Evolutionary conservation across 2,888 invertebrate species (phyloP), one percentile per base, ranked within the genome.

Genomic region (Drosophila picticornis): DNA sequence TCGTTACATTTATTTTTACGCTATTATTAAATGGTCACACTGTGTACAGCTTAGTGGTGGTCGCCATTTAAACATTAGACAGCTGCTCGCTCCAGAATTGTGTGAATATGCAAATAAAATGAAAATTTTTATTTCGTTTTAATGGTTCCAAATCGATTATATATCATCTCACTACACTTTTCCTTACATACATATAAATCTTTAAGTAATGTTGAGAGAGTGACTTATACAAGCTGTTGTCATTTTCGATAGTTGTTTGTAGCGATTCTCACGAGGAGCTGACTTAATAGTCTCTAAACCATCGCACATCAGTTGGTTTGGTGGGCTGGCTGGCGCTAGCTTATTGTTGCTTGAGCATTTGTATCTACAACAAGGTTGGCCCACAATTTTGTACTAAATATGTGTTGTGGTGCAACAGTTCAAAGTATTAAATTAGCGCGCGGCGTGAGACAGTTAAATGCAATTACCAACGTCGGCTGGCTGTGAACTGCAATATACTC

Each of bases 361-460:
- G 80, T 80, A 80, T 80, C 80, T 80, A 80, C 80, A 80, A 80
- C 83, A 80, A 80, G 75, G 80, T 82, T 82, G 65, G 75, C 72
- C 72, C 80, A 72, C 68, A 82, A 72, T 67, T 64, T 46, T 83
- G 76, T 76, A 66, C 76, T 60, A 75, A 80, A 81, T 81, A 81
- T 81, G 82, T 81, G 79, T 81, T 75, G 81, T 81, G 80, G 77
- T 88, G 88, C 88, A 84, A 88, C 88, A 85, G 84, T 80, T 88
- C 67, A 74, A 74, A 77, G 38, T 69, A 81, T 72, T 72, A 86
- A 83, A 68, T 62, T 64, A 68, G 80, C 80, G 79, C 75, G 80
- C 79, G 71, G 62, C 82, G 70, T 82, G 75, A 71, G 62, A 71
- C 50, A 69, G 65, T 82, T 79, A 71, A 80, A 81, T 72, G 78